Conservation (phyloP, 2,888 invertebrate genomes). For the Synanthedon vespiformis region DNA sequence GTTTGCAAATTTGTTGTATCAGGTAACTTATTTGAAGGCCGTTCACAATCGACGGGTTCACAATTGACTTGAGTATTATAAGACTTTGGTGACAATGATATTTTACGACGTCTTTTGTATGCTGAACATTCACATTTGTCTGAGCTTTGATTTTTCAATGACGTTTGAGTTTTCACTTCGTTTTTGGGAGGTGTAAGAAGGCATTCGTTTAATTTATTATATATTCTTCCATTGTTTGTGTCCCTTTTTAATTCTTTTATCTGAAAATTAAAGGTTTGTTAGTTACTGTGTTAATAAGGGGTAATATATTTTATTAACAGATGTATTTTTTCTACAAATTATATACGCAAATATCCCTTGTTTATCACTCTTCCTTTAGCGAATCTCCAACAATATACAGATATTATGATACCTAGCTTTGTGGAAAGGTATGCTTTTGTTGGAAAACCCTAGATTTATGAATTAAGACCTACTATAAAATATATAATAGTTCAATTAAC, state of each 20-base stretch:
- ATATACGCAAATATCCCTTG: too few relatives aligned
- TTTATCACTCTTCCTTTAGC: too few relatives aligned
- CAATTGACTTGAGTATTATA: constrained; percentile 4
- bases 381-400: too few relatives aligned
- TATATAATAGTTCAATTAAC: too few relatives aligned
- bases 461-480: too few relatives aligned
- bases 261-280: constrained; percentile 21
- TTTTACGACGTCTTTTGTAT: constrained; percentile 32
- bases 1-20: constrained; percentile 18
- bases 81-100: constrained; percentile 13
- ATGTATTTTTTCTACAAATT: too few relatives aligned
- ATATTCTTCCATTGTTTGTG: constrained; percentile 42
- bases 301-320: too few relatives aligned
- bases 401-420: too few relatives aligned
- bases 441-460: too few relatives aligned
- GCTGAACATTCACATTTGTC: constrained; percentile 43
- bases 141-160: constrained; percentile 14
- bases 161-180: constrained; percentile 43
- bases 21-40: constrained; percentile 15
- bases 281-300: too few relatives aligned
- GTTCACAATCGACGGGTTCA: constrained; percentile 2
- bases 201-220: constrained; percentile 41
- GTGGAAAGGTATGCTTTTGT: too few relatives aligned
- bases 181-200: constrained; percentile 37
- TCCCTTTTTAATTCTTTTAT: constrained; percentile 47